phyloP scores from a whole-genome alignment of 2,888 invertebrate species.

The Rapana venosa region DNA sequence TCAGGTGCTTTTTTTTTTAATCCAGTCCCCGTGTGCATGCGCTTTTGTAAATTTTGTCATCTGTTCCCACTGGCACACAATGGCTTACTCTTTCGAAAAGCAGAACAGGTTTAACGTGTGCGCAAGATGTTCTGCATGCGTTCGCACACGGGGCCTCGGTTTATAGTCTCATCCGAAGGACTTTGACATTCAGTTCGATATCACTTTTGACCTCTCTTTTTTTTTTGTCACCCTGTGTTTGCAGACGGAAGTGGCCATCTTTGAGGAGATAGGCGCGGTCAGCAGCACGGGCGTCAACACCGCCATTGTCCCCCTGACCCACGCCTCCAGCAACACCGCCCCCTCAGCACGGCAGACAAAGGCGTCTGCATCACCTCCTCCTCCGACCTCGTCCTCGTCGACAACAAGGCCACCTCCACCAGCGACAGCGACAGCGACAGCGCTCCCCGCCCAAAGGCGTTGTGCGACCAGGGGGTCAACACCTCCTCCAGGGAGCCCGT shows the following conservation, averaged over 20 bases:
- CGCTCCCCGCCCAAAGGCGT: neutral
- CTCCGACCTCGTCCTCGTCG: conserved; percentile 42
- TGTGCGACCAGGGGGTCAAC: conserved; percentile 48
- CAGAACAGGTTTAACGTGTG: no score
- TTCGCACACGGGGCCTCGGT: no score
- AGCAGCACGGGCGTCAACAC: conserved; percentile 63
- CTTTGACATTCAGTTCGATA: no score
- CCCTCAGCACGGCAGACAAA: conserved; percentile 53
- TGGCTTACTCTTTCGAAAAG: no score
- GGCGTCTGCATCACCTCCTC: conserved; percentile 62
- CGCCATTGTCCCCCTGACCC: conserved; percentile 52
- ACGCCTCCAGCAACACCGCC: conserved; percentile 64
- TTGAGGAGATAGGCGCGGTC: conserved; percentile 62
- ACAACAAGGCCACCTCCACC: conserved; percentile 46
- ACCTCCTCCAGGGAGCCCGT: conserved; percentile 39
- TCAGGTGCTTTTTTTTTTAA: no score
- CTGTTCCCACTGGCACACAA: no score
- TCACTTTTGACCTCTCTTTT: no score
- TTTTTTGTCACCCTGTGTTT: neutral
- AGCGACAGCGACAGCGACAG: conserved; percentile 36
- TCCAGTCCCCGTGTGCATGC: no score
- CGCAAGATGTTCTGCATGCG: no score
- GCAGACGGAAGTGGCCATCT: conserved; percentile 69
- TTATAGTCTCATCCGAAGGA: no score
- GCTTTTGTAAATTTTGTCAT: no score